phyloP scores from a whole-genome alignment of 2,797 vertebrate species.

The Parauchenoglanis ngamensis region DNA sequence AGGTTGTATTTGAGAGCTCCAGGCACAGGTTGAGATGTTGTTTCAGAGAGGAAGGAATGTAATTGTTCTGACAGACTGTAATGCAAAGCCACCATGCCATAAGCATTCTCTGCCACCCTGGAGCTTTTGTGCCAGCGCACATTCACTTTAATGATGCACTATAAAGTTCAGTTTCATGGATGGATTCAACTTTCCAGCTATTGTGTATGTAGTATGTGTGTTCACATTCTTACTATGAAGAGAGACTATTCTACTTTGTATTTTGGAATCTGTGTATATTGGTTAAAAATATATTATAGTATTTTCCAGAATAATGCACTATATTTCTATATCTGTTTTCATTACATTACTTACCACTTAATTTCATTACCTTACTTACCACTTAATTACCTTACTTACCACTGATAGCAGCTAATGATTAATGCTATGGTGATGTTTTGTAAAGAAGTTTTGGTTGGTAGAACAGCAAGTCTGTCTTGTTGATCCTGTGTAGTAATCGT shows the following conservation, averaged over 20 bases:
- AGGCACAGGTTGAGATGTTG: conserved; percentile 32
- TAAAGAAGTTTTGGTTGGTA: background rate
- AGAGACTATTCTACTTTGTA: background rate
- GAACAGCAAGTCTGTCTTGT: background rate
- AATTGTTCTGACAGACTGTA: conserved; percentile 12
- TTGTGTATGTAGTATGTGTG: background rate
- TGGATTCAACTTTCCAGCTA: background rate
- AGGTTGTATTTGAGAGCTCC: conserved; percentile 44
- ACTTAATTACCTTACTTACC: background rate
- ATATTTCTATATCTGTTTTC: background rate
- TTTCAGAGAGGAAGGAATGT: conserved; percentile 18
- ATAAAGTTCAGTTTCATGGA: background rate
- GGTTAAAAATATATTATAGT: background rate
- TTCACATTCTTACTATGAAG: background rate
- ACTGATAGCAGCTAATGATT: background rate
- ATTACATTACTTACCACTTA: too few relatives aligned
- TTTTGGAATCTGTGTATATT: background rate
- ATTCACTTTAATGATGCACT: background rate
- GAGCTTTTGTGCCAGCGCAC: background rate
- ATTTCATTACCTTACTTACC: too few relatives aligned
- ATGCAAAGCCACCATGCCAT: conserved; percentile 2
- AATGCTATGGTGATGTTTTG: background rate
- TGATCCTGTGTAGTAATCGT: background rate
- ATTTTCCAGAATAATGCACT: background rate
- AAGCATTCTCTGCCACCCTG: background rate